phyloP scores from a whole-genome alignment of 2,888 invertebrate species.

The Drosophila monieri region DNA sequence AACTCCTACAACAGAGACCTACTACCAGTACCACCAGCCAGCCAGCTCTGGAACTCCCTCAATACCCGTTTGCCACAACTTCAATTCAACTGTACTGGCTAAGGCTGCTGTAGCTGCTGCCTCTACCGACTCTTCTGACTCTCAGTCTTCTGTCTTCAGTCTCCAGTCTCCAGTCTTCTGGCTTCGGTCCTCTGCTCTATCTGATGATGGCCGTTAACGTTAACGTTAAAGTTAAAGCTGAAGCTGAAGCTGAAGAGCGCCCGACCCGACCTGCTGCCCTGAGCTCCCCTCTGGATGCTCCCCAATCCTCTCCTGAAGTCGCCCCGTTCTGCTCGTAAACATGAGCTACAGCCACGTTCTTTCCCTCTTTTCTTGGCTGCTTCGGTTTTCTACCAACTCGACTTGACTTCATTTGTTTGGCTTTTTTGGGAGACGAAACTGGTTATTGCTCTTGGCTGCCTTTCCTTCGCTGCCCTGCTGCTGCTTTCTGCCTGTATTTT shows the following conservation, averaged over 20 bases:
- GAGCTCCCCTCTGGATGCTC: constrained; percentile 32
- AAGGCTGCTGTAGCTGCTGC: constrained; percentile 17
- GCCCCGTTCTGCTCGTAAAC: constrained; percentile 60
- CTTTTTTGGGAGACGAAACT: constrained; percentile 82
- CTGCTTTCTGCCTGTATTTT: constrained; percentile 42
- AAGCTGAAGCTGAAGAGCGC: constrained; percentile 64
- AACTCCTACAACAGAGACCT: constrained; percentile 75
- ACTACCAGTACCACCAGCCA: constrained; percentile 49
- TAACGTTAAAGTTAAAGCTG: constrained; percentile 54
- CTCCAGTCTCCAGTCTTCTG: constrained; percentile 2
- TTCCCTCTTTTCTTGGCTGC: constrained; percentile 34
- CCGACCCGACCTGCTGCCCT: constrained; percentile 66
- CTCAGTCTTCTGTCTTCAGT: constrained; percentile 12
- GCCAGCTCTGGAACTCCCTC: constrained; percentile 63
- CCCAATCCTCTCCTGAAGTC: constrained; percentile 6
- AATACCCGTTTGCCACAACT: constrained; percentile 75
- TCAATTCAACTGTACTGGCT: constrained; percentile 73
- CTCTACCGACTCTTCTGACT: constrained; percentile 24
- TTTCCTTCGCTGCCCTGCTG: constrained; percentile 46
- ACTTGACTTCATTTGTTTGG: constrained; percentile 78
- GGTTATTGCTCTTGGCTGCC: constrained; percentile 77
- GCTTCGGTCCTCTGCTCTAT: constrained; percentile 56
- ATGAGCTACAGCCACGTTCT: constrained; percentile 66
- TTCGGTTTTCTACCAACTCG: constrained; percentile 40
- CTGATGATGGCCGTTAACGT: constrained; percentile 77